Base-by-base conservation (phyloP, 2,797 vertebrate genomes). In the Clarias platycephalus region DNA sequence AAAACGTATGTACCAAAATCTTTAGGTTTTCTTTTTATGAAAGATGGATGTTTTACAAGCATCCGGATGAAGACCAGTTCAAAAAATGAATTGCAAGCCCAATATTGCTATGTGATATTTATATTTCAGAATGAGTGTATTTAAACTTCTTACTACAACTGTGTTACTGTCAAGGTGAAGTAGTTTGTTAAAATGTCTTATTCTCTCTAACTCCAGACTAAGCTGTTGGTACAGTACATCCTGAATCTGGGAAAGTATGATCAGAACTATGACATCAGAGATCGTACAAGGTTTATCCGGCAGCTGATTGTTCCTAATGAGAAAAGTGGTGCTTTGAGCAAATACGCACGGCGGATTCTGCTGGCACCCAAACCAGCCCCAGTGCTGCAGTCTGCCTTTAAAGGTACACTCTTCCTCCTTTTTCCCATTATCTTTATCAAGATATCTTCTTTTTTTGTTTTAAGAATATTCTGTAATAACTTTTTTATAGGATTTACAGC, bases 201-300 rank as follows among this genome's bases (percentile, higher is more conserved):
- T 74, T 81, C 57, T 68, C 13, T 76, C 10, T 67, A 16, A 93
- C 90, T 49, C 49, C 93, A 99, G 98, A 99, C 98, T 90, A 99
- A 99, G 94, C 95, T 99, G 94, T 94, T 99, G 94, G 98, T 97
- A 90, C 98, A 99, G 95, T 99, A 99, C 86, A 96, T 99, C 93
- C 96, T 99, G 92, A 99, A 99, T 94, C 95, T 99, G 84, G 95
- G 96, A 91, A 99, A 98, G 91, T 99, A 99, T 88, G 98, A 99
- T 96, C 97, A 97, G 94, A 99, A 95, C 96, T 99, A 99, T 81
- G 98, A 99, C 93, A 99, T 99, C 94, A 94, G 98, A 93, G 98
- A 99, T 94, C 97, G 97, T 89, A 98, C 98, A 20, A 96, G 98
- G 92, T 99, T 99, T 94, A 97, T 99, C 91, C 95, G 97, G 84